Evolutionary conservation across 2,797 vertebrate species (phyloP).

Genomic region (Monodelphis domestica): DNA sequence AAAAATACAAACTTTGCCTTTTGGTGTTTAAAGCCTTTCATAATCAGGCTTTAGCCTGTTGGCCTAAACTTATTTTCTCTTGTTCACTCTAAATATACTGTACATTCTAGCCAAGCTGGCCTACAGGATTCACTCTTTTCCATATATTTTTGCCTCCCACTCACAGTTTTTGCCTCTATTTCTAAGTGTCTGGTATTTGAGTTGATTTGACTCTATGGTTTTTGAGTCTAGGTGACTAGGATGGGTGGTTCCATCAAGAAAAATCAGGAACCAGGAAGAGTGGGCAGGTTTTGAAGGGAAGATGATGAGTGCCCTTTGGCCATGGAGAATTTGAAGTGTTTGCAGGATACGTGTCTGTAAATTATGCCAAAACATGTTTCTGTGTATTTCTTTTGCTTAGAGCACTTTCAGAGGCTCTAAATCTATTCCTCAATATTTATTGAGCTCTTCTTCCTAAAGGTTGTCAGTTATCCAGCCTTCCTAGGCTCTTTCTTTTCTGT

Average conservation of each 20-base stretch:
- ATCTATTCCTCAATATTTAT: slow-evolving; percentile 35
- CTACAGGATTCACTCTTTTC: background rate
- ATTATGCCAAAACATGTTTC: background rate
- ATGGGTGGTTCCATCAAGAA: background rate
- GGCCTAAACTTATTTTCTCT: background rate
- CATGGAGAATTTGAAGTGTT: background rate
- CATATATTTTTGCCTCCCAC: background rate
- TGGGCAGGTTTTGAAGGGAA: background rate
- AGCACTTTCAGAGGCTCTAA: slow-evolving; percentile 1
- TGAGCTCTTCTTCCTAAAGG: slow-evolving; percentile 29
- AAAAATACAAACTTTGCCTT: background rate
- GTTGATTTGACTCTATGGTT: background rate
- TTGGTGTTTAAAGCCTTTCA: background rate
- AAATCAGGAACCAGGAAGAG: background rate
- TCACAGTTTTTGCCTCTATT: background rate
- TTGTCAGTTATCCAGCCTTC: slow-evolving; percentile 40
- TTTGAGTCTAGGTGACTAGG: background rate
- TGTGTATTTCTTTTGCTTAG: background rate
- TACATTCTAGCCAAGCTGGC: background rate
- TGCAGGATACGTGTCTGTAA: background rate
- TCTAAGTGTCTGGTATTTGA: background rate
- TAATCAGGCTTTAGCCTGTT: background rate
- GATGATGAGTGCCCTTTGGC: background rate
- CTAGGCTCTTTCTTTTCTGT: slow-evolving; percentile 21
- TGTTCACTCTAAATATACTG: background rate